Evolutionary conservation across 2,888 invertebrate genomes (phyloP).

Genomic region (Opisthograptis luteolata): DNA sequence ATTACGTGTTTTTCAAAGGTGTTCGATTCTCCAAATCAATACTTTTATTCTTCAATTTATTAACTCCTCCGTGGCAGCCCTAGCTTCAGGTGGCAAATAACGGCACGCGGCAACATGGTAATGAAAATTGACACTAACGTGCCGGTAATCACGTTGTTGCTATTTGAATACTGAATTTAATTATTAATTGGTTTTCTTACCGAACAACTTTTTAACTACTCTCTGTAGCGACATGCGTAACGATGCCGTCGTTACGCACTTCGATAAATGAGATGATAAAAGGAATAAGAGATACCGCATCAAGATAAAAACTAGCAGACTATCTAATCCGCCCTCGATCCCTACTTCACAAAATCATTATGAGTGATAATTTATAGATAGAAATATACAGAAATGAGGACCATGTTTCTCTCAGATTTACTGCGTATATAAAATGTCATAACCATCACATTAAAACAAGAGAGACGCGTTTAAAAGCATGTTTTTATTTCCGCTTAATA

Average conservation of each 20-base stretch:
- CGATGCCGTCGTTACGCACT: too few relatives aligned
- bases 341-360: background rate
- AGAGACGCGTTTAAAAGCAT: slow-evolving; percentile 13
- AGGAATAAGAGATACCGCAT: background rate
- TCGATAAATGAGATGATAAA: too few relatives aligned
- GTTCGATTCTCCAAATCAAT: too few relatives aligned
- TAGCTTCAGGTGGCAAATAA: slow-evolving; percentile 43
- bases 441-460: slow-evolving; percentile 11
- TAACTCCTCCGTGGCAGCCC: slow-evolving; percentile 5
- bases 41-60: background rate
- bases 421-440: slow-evolving; percentile 1
- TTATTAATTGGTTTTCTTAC: slow-evolving; percentile 5
- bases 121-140: slow-evolving; percentile 37
- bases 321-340: too few relatives aligned
- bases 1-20: too few relatives aligned
- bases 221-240: background rate
- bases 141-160: slow-evolving; percentile 29
- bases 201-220: background rate
- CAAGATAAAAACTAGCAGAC: too few relatives aligned
- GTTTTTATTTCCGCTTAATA: slow-evolving; percentile 22
- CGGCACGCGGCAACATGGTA: slow-evolving; percentile 42
- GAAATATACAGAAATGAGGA: background rate
- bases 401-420: background rate
- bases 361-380: background rate
- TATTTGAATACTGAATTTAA: slow-evolving; percentile 27